Conservation (phyloP, 2,797 vertebrate genomes). For the Echeneis naucrates region DNA sequence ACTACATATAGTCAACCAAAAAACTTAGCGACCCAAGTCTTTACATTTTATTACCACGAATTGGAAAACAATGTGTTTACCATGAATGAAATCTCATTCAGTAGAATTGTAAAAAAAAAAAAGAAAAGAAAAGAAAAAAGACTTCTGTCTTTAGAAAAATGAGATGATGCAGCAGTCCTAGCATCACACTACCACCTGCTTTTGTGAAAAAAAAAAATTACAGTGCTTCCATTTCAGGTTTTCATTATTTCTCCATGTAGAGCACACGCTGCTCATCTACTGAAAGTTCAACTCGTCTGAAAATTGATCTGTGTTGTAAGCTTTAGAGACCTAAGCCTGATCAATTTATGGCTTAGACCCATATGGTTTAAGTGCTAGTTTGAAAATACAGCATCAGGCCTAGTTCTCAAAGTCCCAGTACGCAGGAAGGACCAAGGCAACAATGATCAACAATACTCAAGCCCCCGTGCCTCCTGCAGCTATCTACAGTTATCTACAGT, state of each 20-base stretch:
- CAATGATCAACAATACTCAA: slow-evolving; percentile 65
- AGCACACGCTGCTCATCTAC: slow-evolving; percentile 45
- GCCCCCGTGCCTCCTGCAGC: slow-evolving; percentile 45
- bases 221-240: slow-evolving; percentile 78
- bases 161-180: slow-evolving; percentile 75
- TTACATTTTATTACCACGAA: slow-evolving; percentile 79
- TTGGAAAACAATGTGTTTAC: slow-evolving; percentile 75
- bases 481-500: slow-evolving; percentile 78
- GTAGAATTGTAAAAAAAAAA: slow-evolving; percentile 71
- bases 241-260: slow-evolving; percentile 41
- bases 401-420: slow-evolving; percentile 68
- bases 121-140: no score
- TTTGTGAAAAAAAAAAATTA: slow-evolving; percentile 78
- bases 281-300: slow-evolving; percentile 54
- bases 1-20: slow-evolving; percentile 78
- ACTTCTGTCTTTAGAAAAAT: slow-evolving; percentile 73
- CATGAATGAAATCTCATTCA: slow-evolving; percentile 77
- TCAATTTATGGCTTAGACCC: slow-evolving; percentile 75
- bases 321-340: slow-evolving; percentile 64
- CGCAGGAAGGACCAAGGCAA: slow-evolving; percentile 68
- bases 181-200: slow-evolving; percentile 77
- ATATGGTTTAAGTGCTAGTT: slow-evolving; percentile 83
- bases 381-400: slow-evolving; percentile 78
- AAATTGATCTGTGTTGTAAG: slow-evolving; percentile 43
- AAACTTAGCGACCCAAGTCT: slow-evolving; percentile 76